phyloP scores from a whole-genome alignment of 2,888 invertebrate species.

The Exocentrus adspersus region DNA sequence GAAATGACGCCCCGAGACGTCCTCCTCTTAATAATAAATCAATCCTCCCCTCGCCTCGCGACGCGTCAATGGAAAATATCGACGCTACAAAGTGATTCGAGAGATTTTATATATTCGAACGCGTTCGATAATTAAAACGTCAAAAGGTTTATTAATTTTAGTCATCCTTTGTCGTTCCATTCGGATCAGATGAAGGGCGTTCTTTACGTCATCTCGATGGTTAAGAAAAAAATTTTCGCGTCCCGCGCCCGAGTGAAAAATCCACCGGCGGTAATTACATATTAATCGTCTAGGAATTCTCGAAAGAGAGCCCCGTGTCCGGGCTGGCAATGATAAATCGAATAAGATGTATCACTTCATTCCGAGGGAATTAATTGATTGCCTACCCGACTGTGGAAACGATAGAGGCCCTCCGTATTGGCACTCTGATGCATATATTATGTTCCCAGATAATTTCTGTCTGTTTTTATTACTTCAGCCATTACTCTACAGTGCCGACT shows the following conservation, averaged over 20 bases:
- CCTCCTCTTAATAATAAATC: slow-evolving; percentile 56
- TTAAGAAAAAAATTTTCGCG: too few relatives aligned
- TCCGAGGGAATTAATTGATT: slow-evolving; percentile 35
- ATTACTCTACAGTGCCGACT: background rate
- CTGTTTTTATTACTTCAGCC: background rate
- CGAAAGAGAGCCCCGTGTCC: slow-evolving; percentile 34
- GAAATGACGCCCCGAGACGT: slow-evolving; percentile 55
- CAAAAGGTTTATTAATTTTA: background rate
- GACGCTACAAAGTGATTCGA: background rate
- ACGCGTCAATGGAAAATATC: background rate
- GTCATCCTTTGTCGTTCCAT: background rate
- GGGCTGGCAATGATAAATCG: slow-evolving; percentile 38
- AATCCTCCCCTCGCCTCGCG: slow-evolving; percentile 33
- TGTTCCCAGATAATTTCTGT: slow-evolving; percentile 4
- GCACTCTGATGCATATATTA: slow-evolving; percentile 15
- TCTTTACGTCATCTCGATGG: too few relatives aligned
- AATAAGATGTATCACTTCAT: slow-evolving; percentile 37
- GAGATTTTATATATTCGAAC: background rate
- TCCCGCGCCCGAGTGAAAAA: too few relatives aligned
- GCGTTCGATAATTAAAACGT: background rate
- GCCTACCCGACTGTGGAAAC: slow-evolving; percentile 19
- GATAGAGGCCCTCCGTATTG: slow-evolving; percentile 16
- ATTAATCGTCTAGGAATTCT: slow-evolving; percentile 18
- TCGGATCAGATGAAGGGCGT: background rate
- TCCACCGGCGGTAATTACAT: slow-evolving; percentile 26